These are phyloP conservation scores for Chionodraco myersi DNA, from an alignment of 2,113 vertebrate genomes.

Conservation along the genomic window DNA sequence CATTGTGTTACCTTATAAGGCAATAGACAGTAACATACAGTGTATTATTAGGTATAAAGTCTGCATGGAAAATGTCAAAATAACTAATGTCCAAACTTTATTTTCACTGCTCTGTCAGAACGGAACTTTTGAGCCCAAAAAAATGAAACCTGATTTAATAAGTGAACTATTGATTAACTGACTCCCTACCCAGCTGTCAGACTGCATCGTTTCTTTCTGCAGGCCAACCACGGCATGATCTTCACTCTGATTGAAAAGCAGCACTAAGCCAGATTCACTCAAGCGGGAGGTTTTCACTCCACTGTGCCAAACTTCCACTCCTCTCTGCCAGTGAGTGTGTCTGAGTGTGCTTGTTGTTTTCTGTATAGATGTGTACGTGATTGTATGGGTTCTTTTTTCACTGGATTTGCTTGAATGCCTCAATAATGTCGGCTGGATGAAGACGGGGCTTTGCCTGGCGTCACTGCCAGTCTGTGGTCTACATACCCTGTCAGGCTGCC, in stretches of 20 bases:
- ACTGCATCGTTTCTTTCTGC: neutral
- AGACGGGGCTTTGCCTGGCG: neutral
- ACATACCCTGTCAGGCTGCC: neutral
- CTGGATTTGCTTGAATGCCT: slow-evolving; percentile 15
- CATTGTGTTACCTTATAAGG: no score
- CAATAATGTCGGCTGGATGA: neutral
- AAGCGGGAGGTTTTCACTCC: neutral
- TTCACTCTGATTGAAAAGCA: neutral
- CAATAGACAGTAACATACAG: no score
- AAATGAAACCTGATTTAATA: slow-evolving; percentile 18
- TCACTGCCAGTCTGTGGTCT: slow-evolving; percentile 30
- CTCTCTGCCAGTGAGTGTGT: neutral
- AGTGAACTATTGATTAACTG: slow-evolving; percentile 19
- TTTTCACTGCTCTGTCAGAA: neutral
- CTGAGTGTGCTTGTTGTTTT: neutral
- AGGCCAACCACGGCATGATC: neutral
- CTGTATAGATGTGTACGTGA: neutral
- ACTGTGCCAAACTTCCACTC: neutral
- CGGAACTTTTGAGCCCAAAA: neutral
- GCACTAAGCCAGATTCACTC: neutral
- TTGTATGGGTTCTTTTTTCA: slow-evolving; percentile 7
- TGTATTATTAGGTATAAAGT: no score
- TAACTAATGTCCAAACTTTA: neutral
- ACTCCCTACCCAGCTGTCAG: neutral
- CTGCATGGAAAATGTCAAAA: neutral